Evolutionary conservation across 2,113 vertebrate species (phyloP).

Genomic region (Tylochromis polylepis): DNA sequence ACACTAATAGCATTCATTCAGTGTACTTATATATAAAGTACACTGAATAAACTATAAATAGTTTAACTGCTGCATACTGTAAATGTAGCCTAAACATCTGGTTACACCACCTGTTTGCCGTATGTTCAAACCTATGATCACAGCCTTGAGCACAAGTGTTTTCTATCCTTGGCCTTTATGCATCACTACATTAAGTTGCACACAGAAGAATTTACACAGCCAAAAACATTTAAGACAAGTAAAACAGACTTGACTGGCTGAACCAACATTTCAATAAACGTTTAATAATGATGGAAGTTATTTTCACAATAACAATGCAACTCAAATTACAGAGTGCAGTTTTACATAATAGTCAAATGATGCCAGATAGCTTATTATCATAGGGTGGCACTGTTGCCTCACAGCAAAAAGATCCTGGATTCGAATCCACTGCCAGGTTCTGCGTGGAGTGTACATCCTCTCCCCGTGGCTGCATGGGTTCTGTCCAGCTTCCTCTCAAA

Average conservation of each 20-base stretch:
- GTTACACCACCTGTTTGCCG: neutral
- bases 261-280: neutral
- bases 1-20: too few relatives aligned
- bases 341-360: neutral
- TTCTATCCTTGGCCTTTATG: neutral
- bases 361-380: neutral
- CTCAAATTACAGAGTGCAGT: neutral
- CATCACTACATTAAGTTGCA: neutral
- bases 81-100: neutral
- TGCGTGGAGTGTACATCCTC: rapidly evolving
- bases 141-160: neutral
- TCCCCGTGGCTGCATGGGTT: neutral
- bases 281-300: neutral
- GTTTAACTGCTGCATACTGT: neutral
- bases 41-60: neutral
- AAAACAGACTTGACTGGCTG: neutral
- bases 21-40: too few relatives aligned
- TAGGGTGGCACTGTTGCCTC: neutral
- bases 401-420: neutral
- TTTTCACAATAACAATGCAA: neutral
- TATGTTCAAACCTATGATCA: neutral
- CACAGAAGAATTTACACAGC: neutral
- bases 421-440: neutral
- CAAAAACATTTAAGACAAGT: neutral
- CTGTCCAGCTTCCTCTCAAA: neutral